These are phyloP conservation scores for Didymodactylos carnosus DNA, from an alignment of 2,888 invertebrate genomes.

Conservation along the genomic window DNA sequence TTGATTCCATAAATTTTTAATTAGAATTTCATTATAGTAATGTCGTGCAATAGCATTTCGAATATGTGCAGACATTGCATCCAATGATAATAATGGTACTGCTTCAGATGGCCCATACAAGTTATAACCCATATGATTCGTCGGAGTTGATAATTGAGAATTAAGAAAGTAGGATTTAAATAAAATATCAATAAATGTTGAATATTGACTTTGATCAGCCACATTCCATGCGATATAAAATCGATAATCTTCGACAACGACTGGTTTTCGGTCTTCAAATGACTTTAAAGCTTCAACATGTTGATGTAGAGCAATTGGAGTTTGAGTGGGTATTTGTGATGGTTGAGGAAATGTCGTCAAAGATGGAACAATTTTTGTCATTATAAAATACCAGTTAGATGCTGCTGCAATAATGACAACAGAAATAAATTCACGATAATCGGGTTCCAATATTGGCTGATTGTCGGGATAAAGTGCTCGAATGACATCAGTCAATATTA, in stretches of 20 bases:
- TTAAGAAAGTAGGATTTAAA: neutral
- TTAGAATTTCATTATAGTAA: neutral
- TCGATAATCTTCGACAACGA: neutral
- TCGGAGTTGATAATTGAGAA: neutral
- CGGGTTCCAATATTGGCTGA: neutral
- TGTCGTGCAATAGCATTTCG: neutral
- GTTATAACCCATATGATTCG: neutral
- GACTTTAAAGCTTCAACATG: neutral
- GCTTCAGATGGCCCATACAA: neutral
- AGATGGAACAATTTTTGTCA: slow-evolving; percentile 17
- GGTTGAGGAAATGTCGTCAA: slow-evolving; percentile 79
- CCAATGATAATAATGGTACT: neutral
- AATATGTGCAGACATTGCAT: neutral
- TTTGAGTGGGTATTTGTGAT: slow-evolving; percentile 59
- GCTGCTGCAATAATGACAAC: neutral
- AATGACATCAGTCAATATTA: neutral
- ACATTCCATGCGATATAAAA: neutral
- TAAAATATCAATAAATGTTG: neutral
- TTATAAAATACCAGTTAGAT: neutral
- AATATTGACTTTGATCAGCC: neutral
- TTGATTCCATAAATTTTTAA: neutral
- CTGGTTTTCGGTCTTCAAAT: neutral
- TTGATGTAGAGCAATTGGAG: neutral
- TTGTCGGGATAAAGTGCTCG: neutral
- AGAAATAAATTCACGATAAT: neutral